phyloP scores from a whole-genome alignment of 2,797 vertebrate species.

The Danionella dracula region DNA sequence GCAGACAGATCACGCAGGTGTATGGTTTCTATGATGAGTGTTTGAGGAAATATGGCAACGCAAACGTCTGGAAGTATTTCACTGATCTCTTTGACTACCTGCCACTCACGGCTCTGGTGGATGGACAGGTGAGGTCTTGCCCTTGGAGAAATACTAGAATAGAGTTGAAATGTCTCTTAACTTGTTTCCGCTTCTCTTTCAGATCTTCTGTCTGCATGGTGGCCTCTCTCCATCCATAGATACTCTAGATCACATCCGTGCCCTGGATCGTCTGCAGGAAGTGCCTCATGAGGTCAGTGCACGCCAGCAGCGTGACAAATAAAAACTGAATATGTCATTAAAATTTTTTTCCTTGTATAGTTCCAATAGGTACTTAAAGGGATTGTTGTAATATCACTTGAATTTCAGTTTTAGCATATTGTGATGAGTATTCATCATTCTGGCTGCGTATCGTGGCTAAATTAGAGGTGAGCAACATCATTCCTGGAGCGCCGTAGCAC shows the following conservation, averaged over 20 bases:
- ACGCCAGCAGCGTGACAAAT: no score
- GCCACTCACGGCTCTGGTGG: constrained; percentile 85
- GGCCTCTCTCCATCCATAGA: constrained; percentile 89
- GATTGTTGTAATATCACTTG: no score
- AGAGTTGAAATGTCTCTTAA: no score
- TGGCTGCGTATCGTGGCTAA: no score
- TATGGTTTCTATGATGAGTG: constrained; percentile 88
- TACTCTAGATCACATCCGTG: constrained; percentile 89
- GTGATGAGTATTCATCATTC: no score
- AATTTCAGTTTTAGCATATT: no score
- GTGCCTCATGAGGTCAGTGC: constrained; percentile 81
- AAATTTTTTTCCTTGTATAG: no score
- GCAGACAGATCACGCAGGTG: constrained; percentile 86
- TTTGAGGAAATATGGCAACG: constrained; percentile 86
- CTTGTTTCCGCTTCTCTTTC: not conserved
- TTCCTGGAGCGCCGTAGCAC: no score
- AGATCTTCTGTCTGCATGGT: constrained; percentile 89
- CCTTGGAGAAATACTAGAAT: not conserved
- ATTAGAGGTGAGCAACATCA: no score
- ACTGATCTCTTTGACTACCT: constrained; percentile 90
- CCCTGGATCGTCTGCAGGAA: constrained; percentile 85
- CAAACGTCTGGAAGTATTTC: constrained; percentile 88
- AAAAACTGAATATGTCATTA: no score
- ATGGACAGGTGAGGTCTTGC: constrained; percentile 74
- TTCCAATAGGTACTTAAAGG: no score